Percentiles rank a stretch among this genome's conserved stretches.
These are phyloP conservation scores for Murina feae DNA, from an alignment of 2,113 vertebrate genomes.

Conservation along the genomic window DNA sequence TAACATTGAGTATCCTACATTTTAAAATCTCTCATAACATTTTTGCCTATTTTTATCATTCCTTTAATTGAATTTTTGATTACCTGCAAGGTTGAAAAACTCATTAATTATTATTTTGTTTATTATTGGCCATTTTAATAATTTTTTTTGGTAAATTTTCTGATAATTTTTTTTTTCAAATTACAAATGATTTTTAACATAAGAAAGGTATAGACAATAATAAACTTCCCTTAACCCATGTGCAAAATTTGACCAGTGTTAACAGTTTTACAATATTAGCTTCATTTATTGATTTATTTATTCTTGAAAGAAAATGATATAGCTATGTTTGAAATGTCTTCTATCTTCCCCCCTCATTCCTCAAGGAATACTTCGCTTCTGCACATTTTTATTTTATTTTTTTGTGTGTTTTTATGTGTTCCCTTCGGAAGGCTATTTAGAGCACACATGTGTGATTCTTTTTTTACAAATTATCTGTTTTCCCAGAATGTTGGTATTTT, in stretches of 20 bases:
- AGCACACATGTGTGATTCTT: not conserved
- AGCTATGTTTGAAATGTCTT: not conserved
- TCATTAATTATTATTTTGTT: not conserved
- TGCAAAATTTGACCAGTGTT: not conserved
- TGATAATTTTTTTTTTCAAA: slow-evolving; percentile 17
- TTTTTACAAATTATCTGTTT: not conserved
- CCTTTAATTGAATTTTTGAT: not conserved
- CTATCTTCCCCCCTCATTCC: not conserved
- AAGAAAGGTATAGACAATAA: not conserved
- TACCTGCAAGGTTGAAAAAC: not conserved
- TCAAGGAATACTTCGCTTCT: not conserved
- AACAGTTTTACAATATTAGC: not conserved
- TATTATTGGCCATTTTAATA: not conserved
- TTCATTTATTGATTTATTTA: slow-evolving; percentile 3
- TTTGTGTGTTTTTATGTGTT: not conserved
- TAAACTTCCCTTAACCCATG: not conserved
- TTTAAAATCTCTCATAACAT: not conserved
- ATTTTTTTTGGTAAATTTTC: not conserved
- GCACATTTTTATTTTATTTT: slow-evolving; percentile 6
- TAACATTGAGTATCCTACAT: not conserved
- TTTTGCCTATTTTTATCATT: slow-evolving; percentile 23
- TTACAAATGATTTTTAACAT: not conserved
- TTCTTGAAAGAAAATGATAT: not conserved
- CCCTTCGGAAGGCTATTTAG: not conserved
- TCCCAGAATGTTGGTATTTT: not conserved